Evolutionary conservation across 1,140 invertebrate genomes (phyloP), one percentile per base, ranked within the genome.

Genomic region (Zaprionus taronus): DNA sequence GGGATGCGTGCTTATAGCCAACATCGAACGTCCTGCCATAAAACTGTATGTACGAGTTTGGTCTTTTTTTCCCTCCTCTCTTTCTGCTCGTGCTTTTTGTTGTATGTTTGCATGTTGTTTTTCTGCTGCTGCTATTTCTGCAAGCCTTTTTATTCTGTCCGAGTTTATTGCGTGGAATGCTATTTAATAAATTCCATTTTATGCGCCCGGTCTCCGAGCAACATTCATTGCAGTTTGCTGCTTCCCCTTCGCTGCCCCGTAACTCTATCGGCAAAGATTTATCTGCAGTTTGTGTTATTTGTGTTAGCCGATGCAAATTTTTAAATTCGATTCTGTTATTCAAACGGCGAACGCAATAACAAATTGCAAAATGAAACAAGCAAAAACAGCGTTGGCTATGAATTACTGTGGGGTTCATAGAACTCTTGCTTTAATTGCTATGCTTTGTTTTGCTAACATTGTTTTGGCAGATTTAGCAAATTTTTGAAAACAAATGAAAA

Each of bases 101-200:
- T 83, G 63, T 17, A 31, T 36, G 38, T 72, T 67, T 73, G 38
- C n/a, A 41, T 72, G 62, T 58, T 68, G 57, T 61, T 74, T 53
- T 60, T 60, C n/a, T 38, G 56, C 36, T 72, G 69, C 66, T 68
- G 67, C 67, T 65, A 56, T 57, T 60, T 69, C 34, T 70, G 68
- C 44, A 24, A 66, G 61, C 60, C 41, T 72, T 77, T 79, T 65
- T 69, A 78, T 72, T 80, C 77, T 41, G 53, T 58, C 55, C 58
- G 72, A 89, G 79, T 89, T 89, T 89, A 89, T 89, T 90, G 85
- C 82, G 85, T 83, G 81, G 85, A 89, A 89, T 90, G 86, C 79
- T 89, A 89, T 89, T 89, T 90, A 89, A 89, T 90, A 89, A 89
- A 89, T 89, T 89, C 85, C 85, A 89, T 89, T 90, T 90, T 72